Base-by-base conservation (phyloP, 2,888 invertebrate species). In the Rhodophaea formosa region DNA sequence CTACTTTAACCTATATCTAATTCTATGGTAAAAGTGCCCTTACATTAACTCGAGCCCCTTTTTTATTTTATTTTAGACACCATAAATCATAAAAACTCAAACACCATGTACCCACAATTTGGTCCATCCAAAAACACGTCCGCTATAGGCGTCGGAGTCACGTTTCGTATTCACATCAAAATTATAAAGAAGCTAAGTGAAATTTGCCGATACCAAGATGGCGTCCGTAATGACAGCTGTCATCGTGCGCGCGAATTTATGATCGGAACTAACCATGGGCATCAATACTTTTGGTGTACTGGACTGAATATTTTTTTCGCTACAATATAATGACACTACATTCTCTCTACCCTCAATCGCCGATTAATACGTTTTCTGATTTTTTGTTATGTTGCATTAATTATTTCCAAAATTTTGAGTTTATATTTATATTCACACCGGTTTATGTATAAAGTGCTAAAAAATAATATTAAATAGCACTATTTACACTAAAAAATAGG, bases 181-280 rank as follows among this genome's bases (percentile, higher is more conserved):
- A 89, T 89, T 89, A 89, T 86, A 84, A 86, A 80, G 82, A 77
- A 80, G 77, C 77, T 86, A 84, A 86, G 84, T 86, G 84, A 86
- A 84, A 84, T 80, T 78, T 72, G 58, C 61, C 71, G 70, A 57
- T 60, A 55, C 14, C 45, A 57, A 63, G 59, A 65, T 65, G 62
- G 62, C 71, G 69, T 65, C 61, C 60, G 65, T 78, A 79, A 79
- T 77, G 77, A 71, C 77, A 74, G 73, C 71, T 75, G 78, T 76
- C 77, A 77, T 73, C 73, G 62, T 43, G 43, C 46, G 47, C 6
- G 56, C 53, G 59, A 67, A 69, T 67, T 67, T 66, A 67, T 59
- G 69, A 66, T 23, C 29, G 14, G 7, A 67, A 65, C 23, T 10
- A 0, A 10, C 8, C 35, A 14, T 51, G 0, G 51, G 39, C 39